Conservation (phyloP, 2,888 invertebrate species). For the Hyles lineata region DNA sequence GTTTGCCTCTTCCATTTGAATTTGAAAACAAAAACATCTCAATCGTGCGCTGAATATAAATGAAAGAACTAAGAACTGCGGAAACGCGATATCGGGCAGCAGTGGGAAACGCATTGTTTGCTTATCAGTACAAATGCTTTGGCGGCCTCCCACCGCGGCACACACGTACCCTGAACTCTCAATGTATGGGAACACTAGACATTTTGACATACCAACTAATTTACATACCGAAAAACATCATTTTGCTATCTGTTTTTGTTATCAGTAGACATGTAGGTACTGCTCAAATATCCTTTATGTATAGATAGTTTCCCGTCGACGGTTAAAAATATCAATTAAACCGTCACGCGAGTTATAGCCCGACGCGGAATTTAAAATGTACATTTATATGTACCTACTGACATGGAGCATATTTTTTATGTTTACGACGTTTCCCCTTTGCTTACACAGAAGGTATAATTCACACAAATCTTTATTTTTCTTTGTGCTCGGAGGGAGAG, state of each 20-base stretch:
- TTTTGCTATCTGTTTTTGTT: background rate
- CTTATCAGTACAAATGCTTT: slow-evolving; percentile 60
- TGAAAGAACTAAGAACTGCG: slow-evolving; percentile 53
- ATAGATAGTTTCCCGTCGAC: no score
- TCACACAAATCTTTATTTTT: slow-evolving; percentile 80
- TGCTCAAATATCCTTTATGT: no score
- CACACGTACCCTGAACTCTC: slow-evolving; percentile 39
- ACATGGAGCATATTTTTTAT: slow-evolving; percentile 29
- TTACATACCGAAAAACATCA: slow-evolving; percentile 3
- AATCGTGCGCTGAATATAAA: slow-evolving; percentile 70
- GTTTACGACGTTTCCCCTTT: slow-evolving; percentile 59
- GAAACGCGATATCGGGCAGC: slow-evolving; percentile 49
- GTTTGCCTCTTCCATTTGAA: slow-evolving; percentile 28
- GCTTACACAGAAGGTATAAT: slow-evolving; percentile 69
- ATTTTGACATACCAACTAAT: slow-evolving; percentile 38
- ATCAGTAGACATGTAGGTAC: background rate
- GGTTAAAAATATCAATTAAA: slow-evolving; percentile 16
- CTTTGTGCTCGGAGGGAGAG: slow-evolving; percentile 71
- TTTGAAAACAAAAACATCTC: slow-evolving; percentile 57
- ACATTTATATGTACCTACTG: slow-evolving; percentile 22
- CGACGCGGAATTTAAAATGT: slow-evolving; percentile 14
- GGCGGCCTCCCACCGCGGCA: slow-evolving; percentile 57
- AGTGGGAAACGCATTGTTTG: slow-evolving; percentile 56
- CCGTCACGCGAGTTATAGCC: background rate
- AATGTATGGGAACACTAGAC: slow-evolving; percentile 45